Evolutionary conservation across 2,888 invertebrate genomes (phyloP).

Genomic region (Drosophila sordidapex): DNA sequence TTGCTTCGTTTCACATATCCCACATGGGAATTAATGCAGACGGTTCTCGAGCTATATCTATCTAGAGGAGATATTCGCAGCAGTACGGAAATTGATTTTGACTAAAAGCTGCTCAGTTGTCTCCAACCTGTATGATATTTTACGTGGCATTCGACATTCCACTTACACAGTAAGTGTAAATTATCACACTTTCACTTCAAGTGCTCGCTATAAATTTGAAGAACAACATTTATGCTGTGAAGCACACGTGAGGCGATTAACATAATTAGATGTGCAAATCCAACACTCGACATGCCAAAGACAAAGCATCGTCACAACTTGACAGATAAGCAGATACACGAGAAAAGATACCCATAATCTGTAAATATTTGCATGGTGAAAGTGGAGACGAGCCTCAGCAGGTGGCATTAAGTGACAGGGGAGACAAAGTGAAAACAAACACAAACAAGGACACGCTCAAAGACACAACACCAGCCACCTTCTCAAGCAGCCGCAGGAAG

Average conservation of each 20-base stretch:
- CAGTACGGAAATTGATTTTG: background rate
- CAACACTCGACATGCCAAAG: slow-evolving; percentile 26
- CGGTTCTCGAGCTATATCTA: background rate
- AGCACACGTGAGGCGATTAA: slow-evolving; percentile 50
- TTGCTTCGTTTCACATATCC: background rate
- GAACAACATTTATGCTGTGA: slow-evolving; percentile 19
- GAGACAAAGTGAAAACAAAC: slow-evolving; percentile 27
- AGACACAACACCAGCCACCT: slow-evolving; percentile 8
- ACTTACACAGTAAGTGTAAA: background rate
- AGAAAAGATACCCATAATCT: slow-evolving; percentile 34
- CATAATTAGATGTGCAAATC: slow-evolving; percentile 53
- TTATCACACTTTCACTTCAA: slow-evolving; percentile 27
- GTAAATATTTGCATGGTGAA: slow-evolving; percentile 60
- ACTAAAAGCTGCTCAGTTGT: background rate
- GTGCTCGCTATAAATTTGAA: slow-evolving; percentile 19
- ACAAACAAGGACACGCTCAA: slow-evolving; percentile 25
- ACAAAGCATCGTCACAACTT: slow-evolving; percentile 35
- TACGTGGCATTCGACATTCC: background rate
- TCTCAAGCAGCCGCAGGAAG: slow-evolving; percentile 21
- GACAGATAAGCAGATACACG: slow-evolving; percentile 20
- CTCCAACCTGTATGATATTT: background rate
- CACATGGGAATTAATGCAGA: background rate
- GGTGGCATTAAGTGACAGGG: slow-evolving; percentile 23
- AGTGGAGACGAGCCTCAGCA: background rate
- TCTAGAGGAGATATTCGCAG: background rate